Conservation (phyloP, 2,113 vertebrate genomes). For the Ivindomyrus marchei region DNA sequence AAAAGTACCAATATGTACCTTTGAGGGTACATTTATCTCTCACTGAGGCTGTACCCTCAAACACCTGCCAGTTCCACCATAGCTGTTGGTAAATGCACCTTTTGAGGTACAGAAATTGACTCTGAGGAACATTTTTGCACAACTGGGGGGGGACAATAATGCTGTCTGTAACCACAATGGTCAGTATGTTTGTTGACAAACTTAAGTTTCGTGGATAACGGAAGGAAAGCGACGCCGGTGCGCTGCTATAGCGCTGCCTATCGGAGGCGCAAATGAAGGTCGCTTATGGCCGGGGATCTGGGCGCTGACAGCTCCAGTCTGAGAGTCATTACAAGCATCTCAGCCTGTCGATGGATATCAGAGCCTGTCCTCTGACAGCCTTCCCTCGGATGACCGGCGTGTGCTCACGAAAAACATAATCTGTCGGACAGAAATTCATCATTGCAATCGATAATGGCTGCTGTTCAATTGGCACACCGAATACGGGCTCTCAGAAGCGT, state of each 20-base stretch:
- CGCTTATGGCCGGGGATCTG: conserved; percentile 29
- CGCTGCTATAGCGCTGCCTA: too few species aligned
- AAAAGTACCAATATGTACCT: not conserved
- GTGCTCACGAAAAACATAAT: conserved; percentile 21
- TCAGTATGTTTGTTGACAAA: too few species aligned
- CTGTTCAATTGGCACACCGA: conserved; percentile 33
- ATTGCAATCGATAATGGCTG: conserved; percentile 39
- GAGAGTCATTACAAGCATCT: conserved; percentile 49
- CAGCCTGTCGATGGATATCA: conserved; percentile 49
- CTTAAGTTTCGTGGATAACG: too few species aligned
- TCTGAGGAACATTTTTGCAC: not conserved
- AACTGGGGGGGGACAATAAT: not conserved
- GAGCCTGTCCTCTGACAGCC: conserved; percentile 38
- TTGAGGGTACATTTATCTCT: not conserved
- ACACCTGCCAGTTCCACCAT: not conserved
- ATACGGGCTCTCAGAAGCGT: conserved; percentile 28
- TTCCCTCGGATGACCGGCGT: conserved; percentile 24
- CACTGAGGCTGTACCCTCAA: not conserved
- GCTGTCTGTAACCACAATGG: too few species aligned
- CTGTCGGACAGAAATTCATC: conserved; percentile 42
- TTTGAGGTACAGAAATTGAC: not conserved
- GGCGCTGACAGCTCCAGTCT: conserved; percentile 53
- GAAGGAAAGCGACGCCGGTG: too few species aligned
- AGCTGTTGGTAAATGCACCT: not conserved
- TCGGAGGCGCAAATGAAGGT: conserved; percentile 33